Conservation (phyloP, 2,797 vertebrate genomes). For the Miopithecus talapoin region DNA sequence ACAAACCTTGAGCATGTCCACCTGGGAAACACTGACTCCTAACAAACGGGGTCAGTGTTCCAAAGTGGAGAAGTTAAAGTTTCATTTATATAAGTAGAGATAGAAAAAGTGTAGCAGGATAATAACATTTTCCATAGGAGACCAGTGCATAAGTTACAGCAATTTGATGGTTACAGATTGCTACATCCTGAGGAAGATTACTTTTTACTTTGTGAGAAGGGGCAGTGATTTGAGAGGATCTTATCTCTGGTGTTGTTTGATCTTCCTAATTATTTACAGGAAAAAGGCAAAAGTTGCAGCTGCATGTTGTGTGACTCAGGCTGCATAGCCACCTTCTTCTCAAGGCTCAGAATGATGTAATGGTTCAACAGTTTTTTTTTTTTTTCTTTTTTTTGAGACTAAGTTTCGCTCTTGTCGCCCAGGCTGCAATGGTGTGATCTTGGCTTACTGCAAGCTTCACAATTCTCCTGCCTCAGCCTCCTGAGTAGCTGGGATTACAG, state of each 20-base stretch:
- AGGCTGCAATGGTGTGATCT: too few species aligned
- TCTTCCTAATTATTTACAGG: background rate
- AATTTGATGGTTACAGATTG: background rate
- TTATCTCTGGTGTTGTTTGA: background rate
- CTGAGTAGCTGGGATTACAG: too few species aligned
- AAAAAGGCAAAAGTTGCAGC: background rate
- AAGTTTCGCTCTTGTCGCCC: too few species aligned
- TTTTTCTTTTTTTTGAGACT: too few species aligned
- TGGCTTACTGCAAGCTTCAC: too few species aligned
- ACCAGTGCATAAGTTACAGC: background rate
- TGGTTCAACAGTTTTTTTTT: background rate
- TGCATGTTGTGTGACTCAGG: background rate
- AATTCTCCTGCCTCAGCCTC: too few species aligned
- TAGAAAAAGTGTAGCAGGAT: background rate
- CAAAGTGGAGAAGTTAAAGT: background rate
- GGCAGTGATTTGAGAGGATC: background rate
- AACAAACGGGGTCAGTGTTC: background rate
- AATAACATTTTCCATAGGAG: background rate
- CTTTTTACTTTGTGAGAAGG: background rate
- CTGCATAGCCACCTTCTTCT: background rate
- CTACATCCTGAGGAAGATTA: background rate
- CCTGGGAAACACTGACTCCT: background rate
- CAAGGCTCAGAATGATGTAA: background rate
- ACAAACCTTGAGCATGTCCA: background rate
- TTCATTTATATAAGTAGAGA: background rate